phyloP scores from a whole-genome alignment of 2,113 vertebrate genomes.

The Callithrix jacchus region DNA sequence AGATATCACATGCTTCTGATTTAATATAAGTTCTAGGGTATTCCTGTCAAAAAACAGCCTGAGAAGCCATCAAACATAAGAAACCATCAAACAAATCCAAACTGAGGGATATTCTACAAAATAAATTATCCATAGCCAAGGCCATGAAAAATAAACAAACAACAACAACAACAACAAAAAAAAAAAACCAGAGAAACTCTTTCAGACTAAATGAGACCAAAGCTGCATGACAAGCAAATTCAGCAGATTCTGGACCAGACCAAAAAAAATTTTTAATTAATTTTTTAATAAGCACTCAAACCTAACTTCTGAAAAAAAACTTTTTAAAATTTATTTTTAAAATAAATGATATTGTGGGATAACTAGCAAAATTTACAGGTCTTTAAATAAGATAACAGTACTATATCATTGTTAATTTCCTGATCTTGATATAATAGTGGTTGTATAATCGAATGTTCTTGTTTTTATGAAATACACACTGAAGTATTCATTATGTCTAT shows the following conservation, averaged over 20 bases:
- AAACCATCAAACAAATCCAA: conserved; percentile 13
- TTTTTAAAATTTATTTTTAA: background rate
- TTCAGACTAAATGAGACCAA: background rate
- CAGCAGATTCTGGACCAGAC: background rate
- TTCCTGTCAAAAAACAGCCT: background rate
- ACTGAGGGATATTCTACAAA: background rate
- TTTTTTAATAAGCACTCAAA: too few species aligned
- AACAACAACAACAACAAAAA: background rate
- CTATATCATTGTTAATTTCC: background rate
- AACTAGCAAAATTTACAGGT: background rate
- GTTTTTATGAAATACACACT: background rate
- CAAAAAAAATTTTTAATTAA: background rate
- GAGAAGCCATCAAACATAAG: conserved; percentile 10
- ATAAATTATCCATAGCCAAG: background rate
- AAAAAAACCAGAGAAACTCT: background rate
- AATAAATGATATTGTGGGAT: background rate
- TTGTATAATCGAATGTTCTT: background rate
- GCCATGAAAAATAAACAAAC: background rate
- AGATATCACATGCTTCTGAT: background rate
- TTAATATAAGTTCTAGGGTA: background rate
- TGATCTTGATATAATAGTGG: background rate
- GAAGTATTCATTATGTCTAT: background rate
- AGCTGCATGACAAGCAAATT: background rate
- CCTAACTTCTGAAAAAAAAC: background rate
- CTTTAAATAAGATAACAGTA: background rate